phyloP scores from a whole-genome alignment of 2,888 invertebrate species.

The Harpalus rubripes region DNA sequence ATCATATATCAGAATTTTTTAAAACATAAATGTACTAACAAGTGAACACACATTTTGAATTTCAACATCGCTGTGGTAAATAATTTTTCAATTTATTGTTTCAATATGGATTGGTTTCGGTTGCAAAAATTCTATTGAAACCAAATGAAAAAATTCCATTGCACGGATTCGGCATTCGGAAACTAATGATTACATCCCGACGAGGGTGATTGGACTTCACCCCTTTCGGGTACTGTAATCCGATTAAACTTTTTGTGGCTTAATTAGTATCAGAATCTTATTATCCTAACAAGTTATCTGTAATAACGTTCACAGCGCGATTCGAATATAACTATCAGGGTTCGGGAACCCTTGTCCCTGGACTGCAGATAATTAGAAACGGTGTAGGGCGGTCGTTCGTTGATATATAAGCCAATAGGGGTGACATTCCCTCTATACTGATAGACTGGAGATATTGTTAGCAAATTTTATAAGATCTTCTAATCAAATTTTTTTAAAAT shows the following conservation, averaged over 20 bases:
- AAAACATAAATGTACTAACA: not conserved
- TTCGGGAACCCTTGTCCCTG: not conserved
- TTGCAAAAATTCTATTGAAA: not conserved
- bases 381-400: constrained; percentile 18
- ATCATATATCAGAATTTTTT: not conserved
- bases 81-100: constrained; percentile 17
- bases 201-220: constrained; percentile 32
- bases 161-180: constrained; percentile 12
- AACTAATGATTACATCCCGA: constrained; percentile 30
- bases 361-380: constrained; percentile 55
- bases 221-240: constrained; percentile 46
- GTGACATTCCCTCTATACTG: constrained; percentile 3
- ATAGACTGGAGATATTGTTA: not conserved
- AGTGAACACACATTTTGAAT: not conserved
- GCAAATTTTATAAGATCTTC: constrained; percentile 6
- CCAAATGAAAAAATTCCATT: constrained; percentile 38
- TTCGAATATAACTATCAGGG: constrained; percentile 59
- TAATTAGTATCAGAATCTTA: constrained; percentile 63
- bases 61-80: not conserved
- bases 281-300: constrained; percentile 59
- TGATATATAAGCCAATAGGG: constrained; percentile 55
- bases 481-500: not conserved
- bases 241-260: constrained; percentile 63
- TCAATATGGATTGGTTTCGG: too few species aligned
- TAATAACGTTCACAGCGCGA: constrained; percentile 60